A percentile compares a stretch with the other conserved stretches of the same genome.
phyloP scores from a whole-genome alignment of 2,888 invertebrate species.

The Notodonta ziczac region DNA sequence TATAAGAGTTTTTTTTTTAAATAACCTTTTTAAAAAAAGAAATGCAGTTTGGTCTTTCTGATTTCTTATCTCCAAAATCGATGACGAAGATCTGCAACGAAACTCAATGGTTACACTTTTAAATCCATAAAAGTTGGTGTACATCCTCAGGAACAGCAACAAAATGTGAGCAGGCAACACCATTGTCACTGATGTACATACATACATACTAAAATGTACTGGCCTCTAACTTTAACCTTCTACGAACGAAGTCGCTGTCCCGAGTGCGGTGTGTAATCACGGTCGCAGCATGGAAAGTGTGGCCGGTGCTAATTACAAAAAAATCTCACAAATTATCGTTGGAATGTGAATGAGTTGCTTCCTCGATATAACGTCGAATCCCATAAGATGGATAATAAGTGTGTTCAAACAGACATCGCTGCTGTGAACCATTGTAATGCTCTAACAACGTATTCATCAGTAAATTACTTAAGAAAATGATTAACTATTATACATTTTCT shows the following conservation, averaged over 20 bases:
- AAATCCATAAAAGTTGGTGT: too few species aligned
- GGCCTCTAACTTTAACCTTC: not conserved
- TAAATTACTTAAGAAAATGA: not conserved
- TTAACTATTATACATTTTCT: too few species aligned
- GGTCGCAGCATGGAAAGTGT: constrained; percentile 36
- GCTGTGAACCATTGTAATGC: not conserved
- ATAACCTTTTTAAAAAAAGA: too few species aligned
- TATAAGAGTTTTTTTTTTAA: too few species aligned
- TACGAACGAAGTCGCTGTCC: constrained; percentile 1
- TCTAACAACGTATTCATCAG: not conserved
- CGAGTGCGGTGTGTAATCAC: constrained; percentile 25
- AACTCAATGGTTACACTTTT: too few species aligned
- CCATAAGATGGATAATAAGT: constrained; percentile 26
- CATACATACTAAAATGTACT: too few species aligned
- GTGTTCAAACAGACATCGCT: constrained; percentile 27
- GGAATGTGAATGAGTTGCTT: constrained; percentile 44
- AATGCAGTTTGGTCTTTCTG: too few species aligned
- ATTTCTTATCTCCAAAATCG: too few species aligned
- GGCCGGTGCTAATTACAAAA: constrained; percentile 43
- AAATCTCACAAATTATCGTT: constrained; percentile 46
- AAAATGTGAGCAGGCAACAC: too few species aligned
- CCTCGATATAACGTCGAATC: constrained; percentile 24
- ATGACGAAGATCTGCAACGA: too few species aligned
- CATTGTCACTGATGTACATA: too few species aligned
- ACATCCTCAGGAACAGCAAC: too few species aligned